A percentile compares a stretch with the other conserved stretches of the same genome.
Evolutionary conservation across 30 jellyfish, hydroid and myxozoan genomes (phyloP).

Genomic region (Turritopsis dohrnii): DNA sequence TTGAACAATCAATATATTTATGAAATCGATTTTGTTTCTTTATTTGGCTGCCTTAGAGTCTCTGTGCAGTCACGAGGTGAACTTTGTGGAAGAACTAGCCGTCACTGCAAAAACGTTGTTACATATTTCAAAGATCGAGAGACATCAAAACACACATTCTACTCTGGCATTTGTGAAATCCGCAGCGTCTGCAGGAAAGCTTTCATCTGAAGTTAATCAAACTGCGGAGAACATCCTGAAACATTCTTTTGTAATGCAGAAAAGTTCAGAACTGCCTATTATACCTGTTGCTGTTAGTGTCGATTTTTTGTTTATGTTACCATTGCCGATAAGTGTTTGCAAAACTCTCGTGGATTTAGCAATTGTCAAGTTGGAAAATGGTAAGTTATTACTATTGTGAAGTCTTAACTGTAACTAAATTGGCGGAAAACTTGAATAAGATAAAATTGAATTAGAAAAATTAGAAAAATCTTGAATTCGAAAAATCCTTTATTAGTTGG

Average conservation of each 20-base stretch:
- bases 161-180: constrained; percentile 60
- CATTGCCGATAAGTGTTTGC: constrained; percentile 23
- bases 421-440: background rate
- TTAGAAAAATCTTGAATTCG: too few species aligned
- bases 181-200: constrained; percentile 91
- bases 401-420: background rate
- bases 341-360: constrained; percentile 24
- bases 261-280: background rate
- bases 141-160: constrained; percentile 38
- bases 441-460: background rate
- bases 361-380: background rate
- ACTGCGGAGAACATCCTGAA: constrained; percentile 37
- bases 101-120: constrained; percentile 24
- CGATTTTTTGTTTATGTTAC: constrained; percentile 28
- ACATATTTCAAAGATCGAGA: constrained; percentile 33
- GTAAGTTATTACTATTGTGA: background rate
- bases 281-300: constrained; percentile 24
- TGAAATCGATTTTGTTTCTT: background rate
- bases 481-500: too few species aligned
- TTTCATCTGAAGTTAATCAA: constrained; percentile 51
- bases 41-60: background rate
- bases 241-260: constrained; percentile 36
- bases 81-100: constrained; percentile 49
- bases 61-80: constrained; percentile 51
- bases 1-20: background rate